A percentile compares a stretch with the other conserved stretches of the same genome.
Conservation (phyloP, 2,888 invertebrate genomes). For the Desoria tigrina region DNA sequence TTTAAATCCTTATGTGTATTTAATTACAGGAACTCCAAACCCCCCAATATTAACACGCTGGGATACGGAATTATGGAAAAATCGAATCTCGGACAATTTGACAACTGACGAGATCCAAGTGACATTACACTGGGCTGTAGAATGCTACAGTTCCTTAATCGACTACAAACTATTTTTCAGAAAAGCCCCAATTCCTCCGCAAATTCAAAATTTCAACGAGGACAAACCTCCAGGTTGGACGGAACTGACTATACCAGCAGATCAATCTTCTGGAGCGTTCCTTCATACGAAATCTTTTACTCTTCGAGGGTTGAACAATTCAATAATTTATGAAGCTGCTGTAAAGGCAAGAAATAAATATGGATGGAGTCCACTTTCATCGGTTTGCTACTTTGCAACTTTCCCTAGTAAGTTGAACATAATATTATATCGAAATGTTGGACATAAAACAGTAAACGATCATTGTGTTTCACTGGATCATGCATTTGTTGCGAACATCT, state of each 20-base stretch:
- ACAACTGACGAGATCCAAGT: constrained; percentile 57
- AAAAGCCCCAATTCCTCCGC: constrained; percentile 33
- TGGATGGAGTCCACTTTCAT: constrained; percentile 81
- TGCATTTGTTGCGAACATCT: constrained; percentile 5
- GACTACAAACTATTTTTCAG: constrained; percentile 65
- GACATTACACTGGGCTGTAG: constrained; percentile 80
- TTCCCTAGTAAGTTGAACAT: constrained; percentile 47
- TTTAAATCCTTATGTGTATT: neutral
- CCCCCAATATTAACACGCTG: constrained; percentile 66
- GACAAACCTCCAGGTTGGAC: constrained; percentile 62
- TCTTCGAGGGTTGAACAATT: constrained; percentile 71
- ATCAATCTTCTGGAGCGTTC: constrained; percentile 55
- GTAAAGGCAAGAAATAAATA: constrained; percentile 78
- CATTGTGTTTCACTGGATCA: too few relatives aligned
- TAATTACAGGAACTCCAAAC: constrained; percentile 66
- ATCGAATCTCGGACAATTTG: constrained; percentile 15
- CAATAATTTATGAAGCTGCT: constrained; percentile 74
- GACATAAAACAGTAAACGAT: too few relatives aligned
- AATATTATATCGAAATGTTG: too few relatives aligned
- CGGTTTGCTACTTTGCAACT: constrained; percentile 74
- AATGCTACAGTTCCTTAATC: constrained; percentile 76
- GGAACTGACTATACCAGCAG: constrained; percentile 70
- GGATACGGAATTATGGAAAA: constrained; percentile 38
- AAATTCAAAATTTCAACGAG: constrained; percentile 31
- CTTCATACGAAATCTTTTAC: constrained; percentile 76